A percentile compares a stretch with the other conserved stretches of the same genome.
Evolutionary conservation across 2,797 vertebrate species (phyloP).

Genomic region (Pipistrellus nathusii): DNA sequence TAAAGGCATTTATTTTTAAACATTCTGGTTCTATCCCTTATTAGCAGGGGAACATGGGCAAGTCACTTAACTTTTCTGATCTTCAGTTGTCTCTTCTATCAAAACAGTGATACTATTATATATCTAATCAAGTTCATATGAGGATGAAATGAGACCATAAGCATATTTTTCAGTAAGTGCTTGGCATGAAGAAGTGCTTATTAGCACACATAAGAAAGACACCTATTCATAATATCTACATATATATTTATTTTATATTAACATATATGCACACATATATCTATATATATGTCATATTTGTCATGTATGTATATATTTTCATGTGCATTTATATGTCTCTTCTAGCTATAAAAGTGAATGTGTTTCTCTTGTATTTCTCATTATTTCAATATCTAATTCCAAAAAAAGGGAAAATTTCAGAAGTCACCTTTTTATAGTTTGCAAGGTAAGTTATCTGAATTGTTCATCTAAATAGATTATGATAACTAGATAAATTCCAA

Average conservation of each 20-base stretch:
- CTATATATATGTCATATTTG: neutral
- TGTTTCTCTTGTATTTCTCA: neutral
- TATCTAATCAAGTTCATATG: neutral
- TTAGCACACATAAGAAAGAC: neutral
- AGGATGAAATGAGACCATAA: constrained; percentile 8
- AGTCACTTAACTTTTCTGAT: constrained; percentile 2
- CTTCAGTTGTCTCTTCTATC: neutral
- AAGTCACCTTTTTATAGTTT: neutral
- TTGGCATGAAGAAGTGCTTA: neutral
- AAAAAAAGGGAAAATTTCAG: neutral
- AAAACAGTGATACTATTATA: neutral
- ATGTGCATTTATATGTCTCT: neutral
- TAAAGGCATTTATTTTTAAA: neutral
- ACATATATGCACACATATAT: neutral
- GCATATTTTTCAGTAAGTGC: neutral
- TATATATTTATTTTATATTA: neutral
- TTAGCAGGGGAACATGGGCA: neutral
- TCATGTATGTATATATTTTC: neutral
- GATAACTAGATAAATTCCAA: neutral
- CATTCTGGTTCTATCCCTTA: neutral
- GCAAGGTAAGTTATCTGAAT: neutral
- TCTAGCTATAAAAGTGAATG: neutral
- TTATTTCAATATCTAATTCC: constrained; percentile 7
- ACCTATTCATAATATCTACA: neutral
- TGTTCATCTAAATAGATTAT: neutral